phyloP scores from a whole-genome alignment of 2,888 invertebrate species.

The Ceramica pisi region DNA sequence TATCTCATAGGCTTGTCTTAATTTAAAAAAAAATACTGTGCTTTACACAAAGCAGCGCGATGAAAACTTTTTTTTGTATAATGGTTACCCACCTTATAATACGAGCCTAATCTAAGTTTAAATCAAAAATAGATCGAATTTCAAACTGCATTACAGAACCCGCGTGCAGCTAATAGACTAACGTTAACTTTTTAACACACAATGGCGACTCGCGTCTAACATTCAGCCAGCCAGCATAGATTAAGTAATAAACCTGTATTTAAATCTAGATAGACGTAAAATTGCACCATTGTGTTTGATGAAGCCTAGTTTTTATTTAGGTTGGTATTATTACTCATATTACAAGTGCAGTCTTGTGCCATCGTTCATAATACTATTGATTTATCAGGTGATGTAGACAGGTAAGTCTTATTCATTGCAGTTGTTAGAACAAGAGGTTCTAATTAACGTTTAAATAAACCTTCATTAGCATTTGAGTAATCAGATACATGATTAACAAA shows the following conservation, averaged over 20 bases:
- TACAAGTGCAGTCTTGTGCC: conserved; percentile 39
- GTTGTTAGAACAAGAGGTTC: conserved; percentile 24
- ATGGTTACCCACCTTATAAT: not conserved
- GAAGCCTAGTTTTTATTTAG: conserved; percentile 75
- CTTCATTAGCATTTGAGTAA: conserved; percentile 20
- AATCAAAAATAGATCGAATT: conserved; percentile 23
- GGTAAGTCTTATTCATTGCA: conserved; percentile 23
- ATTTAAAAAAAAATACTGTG: not conserved
- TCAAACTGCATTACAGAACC: conserved; percentile 23
- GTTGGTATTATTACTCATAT: conserved; percentile 68
- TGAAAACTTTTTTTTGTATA: not conserved
- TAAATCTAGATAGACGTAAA: conserved; percentile 77
- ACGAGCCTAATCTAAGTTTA: not conserved
- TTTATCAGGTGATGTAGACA: conserved; percentile 49
- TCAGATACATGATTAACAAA: not conserved
- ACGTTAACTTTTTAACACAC: conserved; percentile 60
- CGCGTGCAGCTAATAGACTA: conserved; percentile 46
- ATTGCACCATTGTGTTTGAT: conserved; percentile 79
- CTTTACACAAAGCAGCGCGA: not conserved
- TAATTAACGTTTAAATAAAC: conserved; percentile 34
- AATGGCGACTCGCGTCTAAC: conserved; percentile 60
- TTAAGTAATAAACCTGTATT: conserved; percentile 81
- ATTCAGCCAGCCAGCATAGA: conserved; percentile 64
- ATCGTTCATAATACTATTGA: conserved; percentile 34
- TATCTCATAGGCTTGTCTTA: not conserved